Base-by-base conservation (phyloP, 2,797 vertebrate species). In the Poeciliopsis turneri region DNA sequence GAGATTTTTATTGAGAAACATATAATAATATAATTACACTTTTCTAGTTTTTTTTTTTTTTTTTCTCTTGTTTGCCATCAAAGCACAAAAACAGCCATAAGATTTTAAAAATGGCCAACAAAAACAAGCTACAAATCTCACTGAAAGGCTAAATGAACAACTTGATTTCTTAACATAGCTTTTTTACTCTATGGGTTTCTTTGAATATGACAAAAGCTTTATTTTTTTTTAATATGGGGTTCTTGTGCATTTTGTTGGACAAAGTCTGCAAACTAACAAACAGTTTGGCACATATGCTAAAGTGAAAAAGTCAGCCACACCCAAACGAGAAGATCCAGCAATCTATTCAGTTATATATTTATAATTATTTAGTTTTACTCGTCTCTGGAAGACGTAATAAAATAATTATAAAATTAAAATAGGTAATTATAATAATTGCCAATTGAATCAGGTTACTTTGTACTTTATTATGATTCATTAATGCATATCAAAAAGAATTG, bases 251-350 rank as follows among this genome's bases (percentile, higher is more conserved):
- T 45, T 70, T 70, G 12, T 13, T n/a, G 68, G 41, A 2, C 64
- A 41, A 53, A 1, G 20, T 53, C 49, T 23, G 49, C 20, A 53
- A 53, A 23, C 49, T 20, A 49, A 20, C 47, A 23, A 51, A 25
- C 20, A 69, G 15, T n/a, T 69, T 83, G 73, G 61, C 47, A 77
- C 33, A 82, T 12, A 75, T 28, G 46, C 11, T 13, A 25, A 78
- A 82, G 70, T 45, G 72, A 79, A 83, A 5, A 15, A 0, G 25
- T 84, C 49, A 64, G 82, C 76, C 84, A 87, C 82, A 86, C 79
- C 83, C 55, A 79, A 46, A 69, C 36, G 51, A 61, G 45, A 53
- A 66, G 36, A 77, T 69, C 39, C 66, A 5, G 43, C 69, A 20
- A 9, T 41, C 39, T 41, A 1, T 41, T 9, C 1, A 41, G 8